These are phyloP conservation scores for Homarus americanus DNA, from an alignment of 1,140 invertebrate species.

Conservation along the genomic window DNA sequence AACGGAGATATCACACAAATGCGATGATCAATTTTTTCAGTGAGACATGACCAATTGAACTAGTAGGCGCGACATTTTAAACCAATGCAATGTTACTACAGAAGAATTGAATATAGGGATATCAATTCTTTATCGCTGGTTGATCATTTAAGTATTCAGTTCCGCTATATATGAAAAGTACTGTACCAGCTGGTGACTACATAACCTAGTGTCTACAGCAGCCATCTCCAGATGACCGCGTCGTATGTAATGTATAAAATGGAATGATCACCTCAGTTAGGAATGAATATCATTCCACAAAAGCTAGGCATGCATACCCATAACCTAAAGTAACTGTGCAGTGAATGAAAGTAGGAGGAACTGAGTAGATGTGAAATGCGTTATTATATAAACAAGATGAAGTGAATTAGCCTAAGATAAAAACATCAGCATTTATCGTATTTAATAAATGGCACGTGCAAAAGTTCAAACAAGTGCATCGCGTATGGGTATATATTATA, in stretches of 20 bases:
- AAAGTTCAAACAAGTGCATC: slow-evolving; percentile 34
- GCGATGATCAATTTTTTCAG: not conserved
- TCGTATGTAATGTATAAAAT: slow-evolving; percentile 34
- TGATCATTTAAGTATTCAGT: not conserved
- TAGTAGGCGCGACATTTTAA: not conserved
- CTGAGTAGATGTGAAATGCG: slow-evolving; percentile 10
- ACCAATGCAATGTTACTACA: slow-evolving; percentile 18
- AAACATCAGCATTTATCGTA: slow-evolving; percentile 23
- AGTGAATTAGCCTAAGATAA: slow-evolving; percentile 19
- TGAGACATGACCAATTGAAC: not conserved
- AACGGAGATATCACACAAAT: not conserved
- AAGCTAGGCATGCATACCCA: slow-evolving; percentile 40
- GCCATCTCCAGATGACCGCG: not conserved
- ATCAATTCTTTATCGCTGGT: not conserved
- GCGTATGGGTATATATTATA: slow-evolving; percentile 26
- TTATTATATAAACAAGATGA: slow-evolving; percentile 13
- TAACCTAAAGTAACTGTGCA: slow-evolving; percentile 24
- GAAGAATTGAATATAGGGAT: not conserved
- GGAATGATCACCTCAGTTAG: slow-evolving; percentile 27
- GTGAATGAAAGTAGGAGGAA: slow-evolving; percentile 19
- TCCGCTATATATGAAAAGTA: slow-evolving; percentile 4
- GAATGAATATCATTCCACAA: slow-evolving; percentile 1
- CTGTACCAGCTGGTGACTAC: slow-evolving; percentile 22
- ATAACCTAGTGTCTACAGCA: not conserved
- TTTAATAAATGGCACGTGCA: slow-evolving; percentile 14